A percentile compares a stretch with the other conserved stretches of the same genome.
Conservation (phyloP, 2,888 invertebrate species). For the Tetropium fuscum region DNA sequence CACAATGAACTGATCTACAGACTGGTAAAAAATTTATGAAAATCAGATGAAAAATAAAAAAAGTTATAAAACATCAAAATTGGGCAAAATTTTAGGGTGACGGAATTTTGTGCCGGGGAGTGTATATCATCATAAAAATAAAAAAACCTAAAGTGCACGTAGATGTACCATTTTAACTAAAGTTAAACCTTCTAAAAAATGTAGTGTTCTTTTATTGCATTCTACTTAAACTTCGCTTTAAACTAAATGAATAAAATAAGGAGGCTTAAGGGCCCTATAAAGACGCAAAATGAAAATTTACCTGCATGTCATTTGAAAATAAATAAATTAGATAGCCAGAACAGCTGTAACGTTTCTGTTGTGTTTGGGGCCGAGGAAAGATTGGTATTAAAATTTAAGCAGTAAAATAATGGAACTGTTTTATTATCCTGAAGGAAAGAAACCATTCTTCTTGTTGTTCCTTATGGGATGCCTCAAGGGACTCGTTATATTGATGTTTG, state of each 20-base stretch:
- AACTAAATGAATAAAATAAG: neutral
- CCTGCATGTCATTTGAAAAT: constrained; percentile 9
- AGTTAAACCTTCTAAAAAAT: too few relatives aligned
- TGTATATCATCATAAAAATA: too few relatives aligned
- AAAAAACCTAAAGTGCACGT: too few relatives aligned
- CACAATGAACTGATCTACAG: too few relatives aligned
- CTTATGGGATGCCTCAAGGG: constrained; percentile 44
- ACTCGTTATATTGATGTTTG: constrained; percentile 46
- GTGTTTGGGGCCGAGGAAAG: constrained; percentile 26
- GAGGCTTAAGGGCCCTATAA: neutral
- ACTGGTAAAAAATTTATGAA: too few relatives aligned
- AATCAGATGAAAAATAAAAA: too few relatives aligned
- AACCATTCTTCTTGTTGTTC: constrained; percentile 44
- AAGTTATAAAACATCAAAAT: too few relatives aligned
- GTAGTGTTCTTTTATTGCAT: too few relatives aligned
- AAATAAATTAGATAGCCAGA: constrained; percentile 22
- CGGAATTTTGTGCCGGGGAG: too few relatives aligned
- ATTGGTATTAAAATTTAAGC: constrained; percentile 53
- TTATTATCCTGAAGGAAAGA: constrained; percentile 49
- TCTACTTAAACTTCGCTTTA: neutral
- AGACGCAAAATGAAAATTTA: neutral
- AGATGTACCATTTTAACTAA: too few relatives aligned
- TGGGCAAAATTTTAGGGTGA: too few relatives aligned
- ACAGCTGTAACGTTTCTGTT: constrained; percentile 13
- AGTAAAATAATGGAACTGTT: constrained; percentile 54